A percentile compares a stretch with the other conserved stretches of the same genome.
These are phyloP conservation scores for Anthopleura xanthogrammica DNA, from an alignment of 92 coral and sea anemone genomes.

Conservation along the genomic window DNA sequence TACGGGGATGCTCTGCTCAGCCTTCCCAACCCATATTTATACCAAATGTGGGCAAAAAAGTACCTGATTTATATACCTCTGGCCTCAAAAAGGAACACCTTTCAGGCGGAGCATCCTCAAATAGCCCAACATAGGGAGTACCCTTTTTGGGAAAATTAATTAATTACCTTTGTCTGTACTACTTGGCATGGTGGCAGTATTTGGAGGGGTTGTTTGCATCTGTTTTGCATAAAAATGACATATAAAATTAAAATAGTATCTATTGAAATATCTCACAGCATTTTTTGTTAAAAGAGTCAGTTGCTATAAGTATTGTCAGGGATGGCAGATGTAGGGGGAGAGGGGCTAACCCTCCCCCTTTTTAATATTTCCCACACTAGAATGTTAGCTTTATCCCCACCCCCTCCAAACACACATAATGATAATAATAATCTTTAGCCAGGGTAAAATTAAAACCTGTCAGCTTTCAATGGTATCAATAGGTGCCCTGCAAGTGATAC, in stretches of 20 bases:
- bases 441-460: background rate
- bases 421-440: background rate
- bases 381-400: background rate
- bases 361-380: no score
- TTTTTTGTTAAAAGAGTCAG: background rate
- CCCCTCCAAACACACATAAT: background rate
- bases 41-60: background rate
- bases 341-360: background rate
- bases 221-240: constrained; percentile 12
- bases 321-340: background rate
- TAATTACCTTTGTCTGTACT: constrained; percentile 9
- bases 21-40: no score
- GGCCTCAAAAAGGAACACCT: no score
- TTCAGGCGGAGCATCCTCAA: no score
- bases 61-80: no score
- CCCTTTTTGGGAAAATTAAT: background rate
- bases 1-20: no score
- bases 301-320: no score
- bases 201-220: constrained; percentile 12
- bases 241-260: background rate
- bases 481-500: background rate
- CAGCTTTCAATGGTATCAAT: no score
- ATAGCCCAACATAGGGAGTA: no score
- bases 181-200: constrained; percentile 14
- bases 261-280: background rate